Evolutionary conservation across 2,797 vertebrate species (phyloP).

Genomic region (Myotis vivesi): DNA sequence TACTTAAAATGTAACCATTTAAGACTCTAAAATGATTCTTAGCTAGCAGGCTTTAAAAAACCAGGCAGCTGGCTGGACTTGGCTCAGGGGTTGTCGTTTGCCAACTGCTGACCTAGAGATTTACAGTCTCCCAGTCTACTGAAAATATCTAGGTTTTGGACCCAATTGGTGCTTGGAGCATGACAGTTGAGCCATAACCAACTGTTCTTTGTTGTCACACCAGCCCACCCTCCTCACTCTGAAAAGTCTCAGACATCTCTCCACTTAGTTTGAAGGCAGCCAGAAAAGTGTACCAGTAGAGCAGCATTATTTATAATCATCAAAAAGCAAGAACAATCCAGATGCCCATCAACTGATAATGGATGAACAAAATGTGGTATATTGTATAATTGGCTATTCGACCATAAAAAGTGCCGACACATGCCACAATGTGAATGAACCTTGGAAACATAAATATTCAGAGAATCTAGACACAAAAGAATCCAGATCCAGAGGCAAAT

Average conservation of each 20-base stretch:
- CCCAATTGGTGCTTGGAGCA: background rate
- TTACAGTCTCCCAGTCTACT: background rate
- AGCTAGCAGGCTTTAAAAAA: background rate
- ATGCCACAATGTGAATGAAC: background rate
- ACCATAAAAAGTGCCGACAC: background rate
- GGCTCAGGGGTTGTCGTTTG: background rate
- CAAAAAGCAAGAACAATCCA: background rate
- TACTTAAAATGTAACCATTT: background rate
- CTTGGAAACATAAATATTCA: background rate
- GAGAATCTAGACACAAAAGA: background rate
- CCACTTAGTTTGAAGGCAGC: background rate
- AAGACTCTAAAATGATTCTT: conserved; percentile 7
- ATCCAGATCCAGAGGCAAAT: background rate
- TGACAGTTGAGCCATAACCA: background rate
- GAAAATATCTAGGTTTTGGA: background rate
- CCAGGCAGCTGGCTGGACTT: background rate
- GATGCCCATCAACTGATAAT: background rate
- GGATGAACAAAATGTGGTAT: background rate
- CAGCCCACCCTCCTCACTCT: background rate
- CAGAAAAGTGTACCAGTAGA: background rate
- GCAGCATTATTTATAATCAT: background rate
- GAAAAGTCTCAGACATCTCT: background rate
- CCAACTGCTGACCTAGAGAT: background rate
- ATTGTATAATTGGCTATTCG: background rate
- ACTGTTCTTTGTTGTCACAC: background rate